phyloP scores from a whole-genome alignment of 1,140 invertebrate genomes.

The Linepithema humile region DNA sequence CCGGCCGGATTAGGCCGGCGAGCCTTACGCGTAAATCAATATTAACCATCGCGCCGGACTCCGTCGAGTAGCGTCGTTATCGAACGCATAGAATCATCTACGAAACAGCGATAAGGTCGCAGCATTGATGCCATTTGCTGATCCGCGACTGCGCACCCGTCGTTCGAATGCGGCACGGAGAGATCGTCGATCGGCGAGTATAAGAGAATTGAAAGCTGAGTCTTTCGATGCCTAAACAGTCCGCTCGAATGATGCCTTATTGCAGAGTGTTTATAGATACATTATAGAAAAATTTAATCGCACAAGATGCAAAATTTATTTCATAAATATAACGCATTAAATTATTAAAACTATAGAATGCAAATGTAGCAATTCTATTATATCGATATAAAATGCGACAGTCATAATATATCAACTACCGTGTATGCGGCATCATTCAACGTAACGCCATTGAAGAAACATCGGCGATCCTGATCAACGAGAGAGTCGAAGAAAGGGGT shows the following conservation, averaged over 20 bases:
- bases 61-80: conserved; percentile 63
- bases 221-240: background rate
- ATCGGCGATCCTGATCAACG: conserved; percentile 3
- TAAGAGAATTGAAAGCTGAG: background rate
- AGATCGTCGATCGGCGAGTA: background rate
- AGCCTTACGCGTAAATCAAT: conserved; percentile 83
- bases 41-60: conserved; percentile 75
- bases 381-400: background rate
- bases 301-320: background rate
- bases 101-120: conserved; percentile 51
- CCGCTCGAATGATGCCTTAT: background rate
- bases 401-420: background rate
- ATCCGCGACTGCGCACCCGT: background rate
- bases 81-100: conserved; percentile 50
- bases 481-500: conserved; percentile 50
- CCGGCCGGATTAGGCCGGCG: conserved; percentile 80
- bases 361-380: background rate
- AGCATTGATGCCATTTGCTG: background rate
- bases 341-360: background rate
- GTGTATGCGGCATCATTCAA: background rate
- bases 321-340: background rate
- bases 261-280: background rate
- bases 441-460: conserved; percentile 9
- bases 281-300: background rate
- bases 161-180: background rate